Percentiles rank a stretch among this genome's conserved stretches.
These are phyloP conservation scores for Sternarchorhynchus goeldii DNA, from an alignment of 2,797 vertebrate genomes.

Conservation along the genomic window DNA sequence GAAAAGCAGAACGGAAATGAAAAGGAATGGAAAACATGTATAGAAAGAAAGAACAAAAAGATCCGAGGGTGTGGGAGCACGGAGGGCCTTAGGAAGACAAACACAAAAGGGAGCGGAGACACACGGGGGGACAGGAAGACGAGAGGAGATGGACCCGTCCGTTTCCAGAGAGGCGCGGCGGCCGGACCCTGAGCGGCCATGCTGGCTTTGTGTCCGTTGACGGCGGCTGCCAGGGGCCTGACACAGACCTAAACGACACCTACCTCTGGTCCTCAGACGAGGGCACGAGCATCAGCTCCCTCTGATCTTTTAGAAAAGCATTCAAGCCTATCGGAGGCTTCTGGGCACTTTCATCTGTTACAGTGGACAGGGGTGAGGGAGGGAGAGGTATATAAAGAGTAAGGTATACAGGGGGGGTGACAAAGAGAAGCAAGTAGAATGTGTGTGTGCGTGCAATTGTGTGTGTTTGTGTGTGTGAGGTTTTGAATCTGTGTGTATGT, in stretches of 20 bases:
- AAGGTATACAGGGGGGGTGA: constrained; percentile 12
- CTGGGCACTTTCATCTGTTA: constrained; percentile 40
- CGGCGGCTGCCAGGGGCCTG: constrained; percentile 25
- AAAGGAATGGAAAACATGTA: background rate
- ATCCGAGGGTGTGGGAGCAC: background rate
- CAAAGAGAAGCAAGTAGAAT: background rate
- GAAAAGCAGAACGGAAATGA: constrained; percentile 21
- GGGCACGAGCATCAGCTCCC: background rate
- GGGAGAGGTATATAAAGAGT: background rate
- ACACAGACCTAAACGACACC: constrained; percentile 16
- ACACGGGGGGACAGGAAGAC: background rate
- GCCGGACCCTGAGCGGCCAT: background rate
- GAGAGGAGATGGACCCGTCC: constrained; percentile 18
- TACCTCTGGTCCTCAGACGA: constrained; percentile 1
- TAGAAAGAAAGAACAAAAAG: background rate
- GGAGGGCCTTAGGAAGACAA: constrained; percentile 19
- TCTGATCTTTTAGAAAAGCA: constrained; percentile 45
- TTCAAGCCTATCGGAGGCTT: constrained; percentile 38
- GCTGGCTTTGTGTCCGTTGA: constrained; percentile 11
- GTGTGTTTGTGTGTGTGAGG: background rate
- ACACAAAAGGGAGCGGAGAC: constrained; percentile 11
- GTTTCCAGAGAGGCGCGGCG: constrained; percentile 21
- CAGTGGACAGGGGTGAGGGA: constrained; percentile 4
- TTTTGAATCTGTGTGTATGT: background rate
- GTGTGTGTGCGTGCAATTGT: constrained; percentile 32